Conservation (phyloP, 2,113 vertebrate species). For the Trichechus manatus region DNA sequence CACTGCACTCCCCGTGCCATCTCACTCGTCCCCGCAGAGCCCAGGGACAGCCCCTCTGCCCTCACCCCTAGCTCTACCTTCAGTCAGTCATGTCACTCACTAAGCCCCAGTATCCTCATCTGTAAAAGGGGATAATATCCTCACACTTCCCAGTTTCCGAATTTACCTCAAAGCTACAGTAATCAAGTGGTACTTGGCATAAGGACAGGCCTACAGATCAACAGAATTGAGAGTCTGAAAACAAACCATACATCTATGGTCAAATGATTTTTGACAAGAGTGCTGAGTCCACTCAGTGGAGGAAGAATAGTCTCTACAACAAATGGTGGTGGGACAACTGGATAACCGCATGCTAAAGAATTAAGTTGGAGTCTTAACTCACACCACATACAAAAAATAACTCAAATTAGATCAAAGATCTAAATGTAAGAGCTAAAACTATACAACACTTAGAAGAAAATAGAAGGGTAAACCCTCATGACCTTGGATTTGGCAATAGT, state of each 20-base stretch:
- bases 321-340: neutral
- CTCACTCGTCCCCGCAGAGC: neutral
- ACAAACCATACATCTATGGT: neutral
- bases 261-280: neutral
- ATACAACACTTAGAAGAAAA: neutral
- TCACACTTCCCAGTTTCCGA: neutral
- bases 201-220: neutral
- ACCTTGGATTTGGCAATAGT: neutral
- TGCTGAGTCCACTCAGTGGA: neutral
- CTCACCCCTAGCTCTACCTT: neutral
- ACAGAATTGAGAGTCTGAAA: neutral
- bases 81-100: neutral
- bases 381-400: slow-evolving; percentile 41
- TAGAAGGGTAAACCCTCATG: neutral
- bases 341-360: neutral
- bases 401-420: neutral
- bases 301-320: neutral
- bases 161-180: neutral
- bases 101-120: neutral
- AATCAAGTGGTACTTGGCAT: neutral
- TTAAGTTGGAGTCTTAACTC: neutral
- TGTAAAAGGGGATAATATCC: neutral
- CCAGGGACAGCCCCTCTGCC: neutral
- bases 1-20: neutral
- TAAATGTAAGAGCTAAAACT: neutral